Evolutionary conservation across 2,888 invertebrate species (phyloP), one percentile per base, ranked within the genome.

Genomic region (Stramonita haemastoma): DNA sequence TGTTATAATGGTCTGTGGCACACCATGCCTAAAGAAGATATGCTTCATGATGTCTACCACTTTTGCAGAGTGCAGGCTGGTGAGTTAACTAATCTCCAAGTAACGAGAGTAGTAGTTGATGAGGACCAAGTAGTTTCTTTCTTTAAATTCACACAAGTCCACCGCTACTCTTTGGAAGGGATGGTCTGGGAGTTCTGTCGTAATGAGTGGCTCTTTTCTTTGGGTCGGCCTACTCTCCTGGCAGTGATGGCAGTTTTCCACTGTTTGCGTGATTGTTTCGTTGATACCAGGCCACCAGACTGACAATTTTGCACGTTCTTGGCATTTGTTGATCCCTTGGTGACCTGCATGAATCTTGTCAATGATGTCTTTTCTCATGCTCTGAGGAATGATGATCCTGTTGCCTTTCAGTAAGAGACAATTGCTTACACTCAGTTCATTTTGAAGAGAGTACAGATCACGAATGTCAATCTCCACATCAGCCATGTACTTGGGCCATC

Each of bases 261-360:
- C 87, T 19, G 34, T 32, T 0, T 87, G 26, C n/a, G 90, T 57
- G 19, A 92, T 90, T 26, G 91, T 90, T 13, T 29, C 84, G 26
- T 79, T 79, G 19, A 92, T 88, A 1, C 81, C 60, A 29, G 92
- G 92, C 92, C 92, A 93, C 90, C 90, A 93, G 17, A 92, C 91
- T 15, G 87, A 70, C 19, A 57, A n/a, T 11, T 85, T 73, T 22
- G 91, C 91, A 15, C 89, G 73, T n/a, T 90, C 91, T n/a, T 89
- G 87, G 86, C 91, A 91, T 79, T 93, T 92, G 22, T 85, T 90
- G n/a, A 91, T 83, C 13, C 92, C 92, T 86, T 89, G 87, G 70
- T 93, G 92, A 19, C 92, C 92, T 11, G 90, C 89, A 83, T 92
- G 92, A 13, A 93, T 88, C n/a, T 46, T 57, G 29, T 88, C 79